Percentiles rank a stretch among this genome's conserved stretches.
Conservation (phyloP, 1,140 invertebrate genomes). For the Diuraphis noxia region DNA sequence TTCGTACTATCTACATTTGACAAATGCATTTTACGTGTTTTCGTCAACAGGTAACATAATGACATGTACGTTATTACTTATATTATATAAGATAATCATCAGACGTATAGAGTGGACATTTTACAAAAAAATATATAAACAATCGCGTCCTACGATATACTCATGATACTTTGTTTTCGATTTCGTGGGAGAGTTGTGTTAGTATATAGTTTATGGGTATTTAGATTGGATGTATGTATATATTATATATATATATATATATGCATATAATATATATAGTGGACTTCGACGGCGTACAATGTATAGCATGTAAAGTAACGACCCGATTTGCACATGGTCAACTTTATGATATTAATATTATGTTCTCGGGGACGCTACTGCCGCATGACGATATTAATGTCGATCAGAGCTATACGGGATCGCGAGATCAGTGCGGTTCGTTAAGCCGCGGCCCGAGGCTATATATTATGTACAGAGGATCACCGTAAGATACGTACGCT, state of each 20-base stretch:
- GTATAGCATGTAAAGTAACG: not conserved
- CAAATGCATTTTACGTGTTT: constrained; percentile 22
- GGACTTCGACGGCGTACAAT: too few species aligned
- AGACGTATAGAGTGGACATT: not conserved
- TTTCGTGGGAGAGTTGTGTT: not conserved
- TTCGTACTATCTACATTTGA: not conserved
- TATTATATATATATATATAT: too few species aligned
- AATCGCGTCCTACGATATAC: not conserved
- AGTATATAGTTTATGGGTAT: not conserved
- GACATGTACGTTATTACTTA: not conserved
- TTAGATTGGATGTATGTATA: too few species aligned
- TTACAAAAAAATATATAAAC: not conserved
- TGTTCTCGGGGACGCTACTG: not conserved
- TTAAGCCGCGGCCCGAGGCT: not conserved
- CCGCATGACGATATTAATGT: not conserved
- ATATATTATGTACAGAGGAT: not conserved
- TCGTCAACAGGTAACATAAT: not conserved
- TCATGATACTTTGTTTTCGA: not conserved
- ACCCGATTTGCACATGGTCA: not conserved
- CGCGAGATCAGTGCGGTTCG: not conserved
- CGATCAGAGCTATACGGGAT: not conserved
- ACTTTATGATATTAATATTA: not conserved
- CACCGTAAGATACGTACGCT: not conserved
- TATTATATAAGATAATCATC: not conserved
- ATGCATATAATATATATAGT: too few species aligned